Conservation (phyloP, 2,888 invertebrate species). For the Ophion slaviceki region DNA sequence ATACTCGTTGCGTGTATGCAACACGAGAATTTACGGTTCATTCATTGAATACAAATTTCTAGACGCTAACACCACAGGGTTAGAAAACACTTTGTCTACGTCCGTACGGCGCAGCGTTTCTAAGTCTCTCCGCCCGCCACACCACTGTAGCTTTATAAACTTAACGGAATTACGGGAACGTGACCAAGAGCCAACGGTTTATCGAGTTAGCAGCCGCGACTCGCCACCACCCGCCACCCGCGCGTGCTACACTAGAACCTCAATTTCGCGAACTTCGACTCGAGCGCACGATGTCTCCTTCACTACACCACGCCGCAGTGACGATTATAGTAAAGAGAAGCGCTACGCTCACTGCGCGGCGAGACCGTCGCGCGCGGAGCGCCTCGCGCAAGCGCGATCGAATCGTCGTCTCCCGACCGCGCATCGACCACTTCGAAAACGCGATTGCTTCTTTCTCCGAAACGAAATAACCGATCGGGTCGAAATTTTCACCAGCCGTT, state of each 20-base stretch:
- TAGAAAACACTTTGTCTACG: conserved; percentile 8
- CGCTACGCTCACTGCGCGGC: no score
- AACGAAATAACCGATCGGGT: no score
- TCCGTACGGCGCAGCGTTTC: not conserved
- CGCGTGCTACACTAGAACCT: not conserved
- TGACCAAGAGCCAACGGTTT: conserved; percentile 49
- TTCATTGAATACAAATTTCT: conserved; percentile 15
- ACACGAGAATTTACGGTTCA: conserved; percentile 1
- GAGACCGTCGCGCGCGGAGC: no score
- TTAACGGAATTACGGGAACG: conserved; percentile 56
- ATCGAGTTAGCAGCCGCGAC: conserved; percentile 49
- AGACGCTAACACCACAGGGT: conserved; percentile 19
- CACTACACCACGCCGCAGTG: no score
- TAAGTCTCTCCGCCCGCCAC: not conserved
- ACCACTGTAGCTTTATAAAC: conserved; percentile 9
- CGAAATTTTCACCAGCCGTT: no score
- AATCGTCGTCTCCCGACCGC: no score
- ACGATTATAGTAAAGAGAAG: no score
- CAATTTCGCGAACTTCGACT: not conserved
- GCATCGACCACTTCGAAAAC: no score
- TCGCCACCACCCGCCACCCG: not conserved
- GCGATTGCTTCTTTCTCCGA: no score
- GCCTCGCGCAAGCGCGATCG: no score
- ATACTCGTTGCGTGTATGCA: conserved; percentile 8
- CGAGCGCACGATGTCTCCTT: not conserved